Evolutionary conservation across 2,888 invertebrate species (phyloP), one percentile per base, ranked within the genome.

Genomic region (Drosophila prolongata): DNA sequence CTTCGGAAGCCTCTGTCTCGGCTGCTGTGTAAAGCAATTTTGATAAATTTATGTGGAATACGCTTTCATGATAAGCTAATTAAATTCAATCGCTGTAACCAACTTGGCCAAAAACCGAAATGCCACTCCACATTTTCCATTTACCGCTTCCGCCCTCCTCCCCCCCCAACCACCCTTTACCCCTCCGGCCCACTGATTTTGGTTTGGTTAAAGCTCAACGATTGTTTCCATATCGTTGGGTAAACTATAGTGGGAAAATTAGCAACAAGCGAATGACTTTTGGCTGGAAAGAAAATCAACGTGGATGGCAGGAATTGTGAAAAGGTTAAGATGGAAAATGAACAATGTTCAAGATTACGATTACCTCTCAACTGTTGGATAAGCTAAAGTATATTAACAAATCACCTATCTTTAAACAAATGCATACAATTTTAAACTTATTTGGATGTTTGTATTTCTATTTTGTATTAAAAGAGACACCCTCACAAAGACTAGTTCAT

Each of bases 81-180:
- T 85, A 88, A 88, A 88, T 85, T 85, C 88, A 85, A 88, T 88
- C 87, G 89, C 87, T 83, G 83, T 88, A 88, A 83, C 83, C 89
- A 83, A 80, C 87, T 86, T 71, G 59, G 64, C 83, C 87, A 77
- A 86, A 85, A 83, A 83, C 88, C 89, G 54, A 88, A 83, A 73
- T 54, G 52, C 57, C 35, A 46, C 19, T 11, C 44, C 27, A 9
- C 37, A 19, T 19, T 19, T 19, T 19, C 24, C 24, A 24, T 24
- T 24, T 4, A 1, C 16, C 40, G 1, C 37, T 11, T 5, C 9
- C 42, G 6, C n/a, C 34, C 16, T 1, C 16, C 27, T 46, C 11
- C 3, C 16, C 37, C 68, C 6, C 30, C 11, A 47, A 43, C 38
- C 35, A 59, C 57, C 14, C 46, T 37, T 49, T 53, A 16, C 35